Percentiles rank a stretch among this genome's conserved stretches.
phyloP scores from a whole-genome alignment of 2,888 invertebrate genomes.

The Sesia apiformis region DNA sequence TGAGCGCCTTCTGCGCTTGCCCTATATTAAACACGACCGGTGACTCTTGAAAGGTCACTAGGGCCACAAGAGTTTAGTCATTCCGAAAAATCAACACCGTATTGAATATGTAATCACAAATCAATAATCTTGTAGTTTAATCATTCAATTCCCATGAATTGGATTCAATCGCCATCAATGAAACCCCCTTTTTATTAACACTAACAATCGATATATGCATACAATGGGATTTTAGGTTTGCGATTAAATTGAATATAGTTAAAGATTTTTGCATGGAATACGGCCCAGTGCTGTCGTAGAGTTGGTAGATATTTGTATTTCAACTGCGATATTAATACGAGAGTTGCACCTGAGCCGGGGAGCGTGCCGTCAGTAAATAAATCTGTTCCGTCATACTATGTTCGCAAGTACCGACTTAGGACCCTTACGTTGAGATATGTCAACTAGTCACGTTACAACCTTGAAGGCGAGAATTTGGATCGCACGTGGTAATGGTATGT shows the following conservation, averaged over 20 bases:
- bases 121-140: no score
- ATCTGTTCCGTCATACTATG: slow-evolving; percentile 20
- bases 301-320: slow-evolving; percentile 25
- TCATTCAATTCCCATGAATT: no score
- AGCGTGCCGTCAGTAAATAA: slow-evolving; percentile 27
- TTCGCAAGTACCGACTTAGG: slow-evolving; percentile 11
- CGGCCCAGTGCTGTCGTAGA: slow-evolving; percentile 16
- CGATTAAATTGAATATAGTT: background rate
- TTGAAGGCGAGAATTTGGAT: slow-evolving; percentile 26
- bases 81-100: no score
- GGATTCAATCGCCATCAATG: no score
- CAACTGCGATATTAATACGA: slow-evolving; percentile 34
- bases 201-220: no score
- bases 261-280: slow-evolving; percentile 12
- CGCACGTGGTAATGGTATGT: slow-evolving; percentile 5
- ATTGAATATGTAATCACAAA: no score
- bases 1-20: no score
- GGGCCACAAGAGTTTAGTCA: no score
- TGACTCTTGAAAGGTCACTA: no score
- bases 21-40: no score
- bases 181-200: no score
- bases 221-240: no score
- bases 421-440: slow-evolving; percentile 26
- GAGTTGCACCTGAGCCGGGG: slow-evolving; percentile 31
- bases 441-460: slow-evolving; percentile 34